Base-by-base conservation (phyloP, 2,888 invertebrate genomes). In the Agonopterix alstromeriana region DNA sequence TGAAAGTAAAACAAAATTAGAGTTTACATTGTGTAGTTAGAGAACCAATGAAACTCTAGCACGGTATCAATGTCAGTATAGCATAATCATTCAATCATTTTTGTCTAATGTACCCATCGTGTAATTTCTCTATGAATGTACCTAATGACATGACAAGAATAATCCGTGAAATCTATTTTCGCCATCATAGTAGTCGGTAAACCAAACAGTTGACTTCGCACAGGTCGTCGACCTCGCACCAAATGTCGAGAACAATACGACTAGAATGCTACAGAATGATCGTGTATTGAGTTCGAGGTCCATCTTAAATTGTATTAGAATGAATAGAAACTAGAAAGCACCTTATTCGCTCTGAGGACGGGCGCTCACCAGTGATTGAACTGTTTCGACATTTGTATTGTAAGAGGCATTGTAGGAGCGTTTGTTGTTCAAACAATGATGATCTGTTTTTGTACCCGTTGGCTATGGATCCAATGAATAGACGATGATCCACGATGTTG, bases 161-260 rank as follows among this genome's bases (percentile, higher is more conserved):
- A 47, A 53, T 53, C 46, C 47, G 53, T 27, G 53, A 48, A 53
- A 53, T 58, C 60, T 48, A 59, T 72, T 71, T 73, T 64, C 58
- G 63, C 56, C 53, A 67, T 65, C 63, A 65, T 72, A 69, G 27
- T 27, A 27, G 69, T 67, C 67, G 54, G 69, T 70, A 77, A 76
- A 77, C 65, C 70, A 77, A 76, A 77, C 65, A 76, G 74, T 72
- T 74, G 73, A 76, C 45, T 48, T 73, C 73, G 75, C 67, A 58
- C 58, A 66, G 80, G 79, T 81, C 82, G 61, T 66, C 65, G 81
- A 82, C 81, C 84, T 69, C 68, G 66, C 59, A 74, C 77, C 75
- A 76, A 83, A 83, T 80, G 75, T 74, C 73, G 77, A 82, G 77
- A 83, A 85, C 82, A 85, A 83, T 82, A 77, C 70, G 72, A 63